These are phyloP conservation scores for Dryas iulia DNA, from an alignment of 1,140 invertebrate genomes.

Conservation along the genomic window DNA sequence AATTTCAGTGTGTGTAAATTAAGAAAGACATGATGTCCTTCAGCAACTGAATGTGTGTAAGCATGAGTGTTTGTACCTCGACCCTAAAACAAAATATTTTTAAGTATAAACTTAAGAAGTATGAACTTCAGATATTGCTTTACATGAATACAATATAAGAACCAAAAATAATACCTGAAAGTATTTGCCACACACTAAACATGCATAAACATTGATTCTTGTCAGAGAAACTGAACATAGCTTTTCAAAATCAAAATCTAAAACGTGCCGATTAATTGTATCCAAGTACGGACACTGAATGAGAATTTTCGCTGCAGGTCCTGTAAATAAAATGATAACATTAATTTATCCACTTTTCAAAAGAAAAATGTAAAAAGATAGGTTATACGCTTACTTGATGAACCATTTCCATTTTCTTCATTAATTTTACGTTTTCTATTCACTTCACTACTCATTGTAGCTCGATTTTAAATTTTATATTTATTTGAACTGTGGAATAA, in stretches of 20 bases:
- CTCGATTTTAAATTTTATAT: background rate
- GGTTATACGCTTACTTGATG: conserved; percentile 42
- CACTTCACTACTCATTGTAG: conserved; percentile 39
- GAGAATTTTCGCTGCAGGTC: conserved; percentile 43
- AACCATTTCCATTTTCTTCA: conserved; percentile 45
- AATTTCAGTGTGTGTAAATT: conserved; percentile 99
- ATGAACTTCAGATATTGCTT: no score
- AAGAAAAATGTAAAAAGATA: conserved; percentile 16
- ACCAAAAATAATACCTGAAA: no score
- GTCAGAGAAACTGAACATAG: conserved; percentile 98
- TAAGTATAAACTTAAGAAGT: no score
- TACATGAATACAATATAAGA: no score
- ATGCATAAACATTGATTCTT: conserved; percentile 99
- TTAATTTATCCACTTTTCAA: background rate
- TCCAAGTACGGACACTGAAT: conserved; percentile 95
- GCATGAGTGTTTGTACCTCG: conserved; percentile 99
- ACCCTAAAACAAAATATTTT: conserved; percentile 82
- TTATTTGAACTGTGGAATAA: background rate
- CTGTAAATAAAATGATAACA: conserved; percentile 44
- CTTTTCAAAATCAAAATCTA: conserved; percentile 99
- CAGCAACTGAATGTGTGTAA: conserved; percentile 98
- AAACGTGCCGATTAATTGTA: conserved; percentile 96
- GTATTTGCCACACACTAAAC: conserved; percentile 99
- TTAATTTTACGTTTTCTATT: conserved; percentile 53
- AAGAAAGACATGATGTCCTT: conserved; percentile 98